Percentiles rank a stretch among this genome's conserved stretches.
Conservation (phyloP, 2,888 invertebrate species). For the Pyrrhia umbra region DNA sequence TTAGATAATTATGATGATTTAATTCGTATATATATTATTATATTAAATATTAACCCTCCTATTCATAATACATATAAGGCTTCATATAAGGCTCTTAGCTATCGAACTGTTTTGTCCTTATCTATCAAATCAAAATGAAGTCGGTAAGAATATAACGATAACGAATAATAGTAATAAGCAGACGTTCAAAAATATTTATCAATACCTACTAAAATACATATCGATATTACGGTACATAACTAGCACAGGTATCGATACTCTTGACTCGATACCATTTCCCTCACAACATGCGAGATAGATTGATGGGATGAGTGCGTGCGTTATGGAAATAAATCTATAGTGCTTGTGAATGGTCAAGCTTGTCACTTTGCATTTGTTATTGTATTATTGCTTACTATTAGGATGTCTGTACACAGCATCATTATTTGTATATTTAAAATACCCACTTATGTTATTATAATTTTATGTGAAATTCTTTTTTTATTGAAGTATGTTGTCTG, state of each 20-base stretch:
- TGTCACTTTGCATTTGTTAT: conserved; percentile 34
- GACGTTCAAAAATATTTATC: background rate
- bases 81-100: no score
- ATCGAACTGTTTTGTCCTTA: no score
- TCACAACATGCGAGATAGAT: conserved; percentile 9
- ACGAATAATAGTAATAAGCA: no score
- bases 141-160: background rate
- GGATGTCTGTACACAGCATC: background rate
- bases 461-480: no score
- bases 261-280: conserved; percentile 1
- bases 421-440: no score
- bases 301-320: conserved; percentile 18
- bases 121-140: no score
- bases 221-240: background rate
- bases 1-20: no score
- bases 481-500: no score
- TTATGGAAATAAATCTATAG: conserved; percentile 22
- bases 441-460: no score
- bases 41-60: no score
- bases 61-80: no score
- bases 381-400: background rate
- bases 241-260: background rate
- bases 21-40: no score
- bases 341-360: conserved; percentile 16
- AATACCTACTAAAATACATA: background rate